A percentile compares a stretch with the other conserved stretches of the same genome.
Evolutionary conservation across 2,888 invertebrate species (phyloP).

Genomic region (Catocala nupta): DNA sequence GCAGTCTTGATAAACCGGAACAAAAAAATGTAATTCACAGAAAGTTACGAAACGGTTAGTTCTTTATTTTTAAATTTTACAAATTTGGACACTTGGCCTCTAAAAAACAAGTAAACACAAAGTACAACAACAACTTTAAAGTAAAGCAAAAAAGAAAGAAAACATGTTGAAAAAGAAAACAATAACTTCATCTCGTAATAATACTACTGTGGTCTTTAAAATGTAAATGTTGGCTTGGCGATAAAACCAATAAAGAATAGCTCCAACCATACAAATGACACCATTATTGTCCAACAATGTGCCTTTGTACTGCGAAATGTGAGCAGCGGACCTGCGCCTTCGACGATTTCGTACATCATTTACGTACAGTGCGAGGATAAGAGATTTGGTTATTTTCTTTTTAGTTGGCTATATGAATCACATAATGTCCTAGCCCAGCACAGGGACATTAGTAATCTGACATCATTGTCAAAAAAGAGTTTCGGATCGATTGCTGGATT

Average conservation of each 20-base stretch:
- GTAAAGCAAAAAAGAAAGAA: background rate
- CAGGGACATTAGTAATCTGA: too few relatives aligned
- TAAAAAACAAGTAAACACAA: too few relatives aligned
- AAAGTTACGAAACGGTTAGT: too few relatives aligned
- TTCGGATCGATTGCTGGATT: too few relatives aligned
- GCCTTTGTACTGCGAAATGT: slow-evolving; percentile 31
- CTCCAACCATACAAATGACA: slow-evolving; percentile 21
- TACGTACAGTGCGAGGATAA: background rate
- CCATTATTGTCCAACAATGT: slow-evolving; percentile 45
- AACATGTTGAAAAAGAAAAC: background rate
- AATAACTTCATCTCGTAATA: background rate
- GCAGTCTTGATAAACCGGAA: too few relatives aligned
- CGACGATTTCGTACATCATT: slow-evolving; percentile 6
- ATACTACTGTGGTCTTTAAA: slow-evolving; percentile 1
- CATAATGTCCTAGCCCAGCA: background rate
- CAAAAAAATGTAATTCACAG: too few relatives aligned
- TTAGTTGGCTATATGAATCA: background rate
- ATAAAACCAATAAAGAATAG: slow-evolving; percentile 21
- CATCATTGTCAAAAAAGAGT: too few relatives aligned
- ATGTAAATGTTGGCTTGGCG: slow-evolving; percentile 4
- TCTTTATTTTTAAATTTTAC: too few relatives aligned
- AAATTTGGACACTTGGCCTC: too few relatives aligned
- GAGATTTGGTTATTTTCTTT: background rate
- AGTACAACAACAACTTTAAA: too few relatives aligned
- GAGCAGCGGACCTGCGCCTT: slow-evolving; percentile 1